Percentiles rank a stretch among this genome's conserved stretches.
Conservation (phyloP, 2,113 vertebrate genomes). For the Regulus satrapa region DNA sequence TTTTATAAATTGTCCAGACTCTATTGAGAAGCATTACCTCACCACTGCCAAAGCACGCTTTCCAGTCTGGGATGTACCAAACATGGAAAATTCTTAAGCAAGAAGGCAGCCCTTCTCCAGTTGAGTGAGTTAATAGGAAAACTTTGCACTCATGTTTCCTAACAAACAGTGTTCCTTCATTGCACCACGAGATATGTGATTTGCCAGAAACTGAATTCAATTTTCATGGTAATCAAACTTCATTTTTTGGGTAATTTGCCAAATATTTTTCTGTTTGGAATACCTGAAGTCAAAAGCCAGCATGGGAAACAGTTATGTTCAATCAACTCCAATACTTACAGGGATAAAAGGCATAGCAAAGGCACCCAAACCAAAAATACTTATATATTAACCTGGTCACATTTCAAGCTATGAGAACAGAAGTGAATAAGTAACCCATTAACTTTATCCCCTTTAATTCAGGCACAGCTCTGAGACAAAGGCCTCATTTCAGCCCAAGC, state of each 20-base stretch:
- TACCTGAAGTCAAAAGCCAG: neutral
- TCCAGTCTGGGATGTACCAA: neutral
- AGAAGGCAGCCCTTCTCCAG: neutral
- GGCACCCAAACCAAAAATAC: neutral
- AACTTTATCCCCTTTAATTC: neutral
- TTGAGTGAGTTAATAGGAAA: neutral
- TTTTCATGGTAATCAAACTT: neutral
- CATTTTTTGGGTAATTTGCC: neutral
- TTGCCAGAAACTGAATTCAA: neutral
- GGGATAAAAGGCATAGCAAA: neutral
- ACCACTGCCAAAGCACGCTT: neutral
- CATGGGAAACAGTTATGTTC: neutral
- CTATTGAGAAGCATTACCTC: neutral
- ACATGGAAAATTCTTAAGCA: neutral
- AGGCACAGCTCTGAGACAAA: neutral
- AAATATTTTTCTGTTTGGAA: neutral
- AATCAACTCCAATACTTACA: neutral
- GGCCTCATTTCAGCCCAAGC: neutral
- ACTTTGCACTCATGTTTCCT: neutral
- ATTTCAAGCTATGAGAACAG: neutral
- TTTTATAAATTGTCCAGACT: neutral
- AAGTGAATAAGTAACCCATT: neutral
- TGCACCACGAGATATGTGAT: neutral
- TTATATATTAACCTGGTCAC: neutral
- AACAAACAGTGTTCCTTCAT: neutral